Base-by-base conservation (phyloP, 2,113 vertebrate genomes). In the Sinocyclocheilus maitianheensis region DNA sequence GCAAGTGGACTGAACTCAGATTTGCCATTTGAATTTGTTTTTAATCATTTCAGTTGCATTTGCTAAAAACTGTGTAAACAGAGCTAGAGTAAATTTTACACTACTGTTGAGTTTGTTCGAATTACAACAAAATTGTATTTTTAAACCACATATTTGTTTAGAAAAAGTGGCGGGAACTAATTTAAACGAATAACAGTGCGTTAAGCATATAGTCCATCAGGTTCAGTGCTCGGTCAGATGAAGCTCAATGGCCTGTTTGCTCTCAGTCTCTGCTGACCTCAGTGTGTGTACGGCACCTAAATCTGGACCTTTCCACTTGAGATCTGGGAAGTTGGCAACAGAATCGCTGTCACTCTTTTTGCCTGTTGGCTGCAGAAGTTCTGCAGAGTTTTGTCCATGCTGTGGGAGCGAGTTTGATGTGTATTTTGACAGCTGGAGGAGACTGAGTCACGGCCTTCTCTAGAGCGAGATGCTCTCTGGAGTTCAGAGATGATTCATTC, bases 361-460 rank as follows among this genome's bases (percentile, higher is more conserved):
- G 26, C 58, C 78, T 22, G 37, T 22, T 10, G 55, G 58, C 22
- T 65, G 5, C 1, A 26, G 11, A 63, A 81, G 58, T 65, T 81
- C 11, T 2, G 12, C 34, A n/a, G 16, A 37, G 53, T 58, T 78
- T 58, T 20, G 30, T 78, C 51, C 1, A 4, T 20, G 51, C 26
- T 77, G 14, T 51, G 12, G n/a, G 46, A 13, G 5, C 1, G 16
- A 58, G 55, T 62, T n/a, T 24, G 46, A 53, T 20, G n/a, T 72
- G 46, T 79, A 16, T 85, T 85, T 85, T 67, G 62, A 58, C 72
- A 46, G 67, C n/a, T 77, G 65, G 46, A 74, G 69, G 72, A 67
- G 55, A 78, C 84, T 90, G 89, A 93, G 88, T 92, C 89, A 90
- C 58, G 58, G 58, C 22, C 20, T 62, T 62, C 58, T 60, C 58